Evolutionary conservation across 2,888 invertebrate species (phyloP).

Genomic region (Oligia strigilis): DNA sequence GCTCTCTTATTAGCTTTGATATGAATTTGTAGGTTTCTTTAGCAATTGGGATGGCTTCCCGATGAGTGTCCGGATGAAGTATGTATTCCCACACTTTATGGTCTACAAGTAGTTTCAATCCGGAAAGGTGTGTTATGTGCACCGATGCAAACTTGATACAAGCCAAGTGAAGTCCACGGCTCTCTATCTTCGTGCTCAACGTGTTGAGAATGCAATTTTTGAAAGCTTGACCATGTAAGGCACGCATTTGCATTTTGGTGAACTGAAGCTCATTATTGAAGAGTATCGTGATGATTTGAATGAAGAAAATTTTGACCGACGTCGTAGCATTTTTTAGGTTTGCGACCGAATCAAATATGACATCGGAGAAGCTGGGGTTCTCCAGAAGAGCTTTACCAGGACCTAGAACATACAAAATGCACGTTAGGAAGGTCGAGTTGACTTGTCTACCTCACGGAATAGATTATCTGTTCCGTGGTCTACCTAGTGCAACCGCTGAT

Average conservation of each 20-base stretch:
- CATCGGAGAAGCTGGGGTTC: conserved; percentile 72
- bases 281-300: conserved; percentile 67
- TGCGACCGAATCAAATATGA: conserved; percentile 67
- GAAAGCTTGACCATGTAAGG: conserved; percentile 50
- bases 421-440: not conserved
- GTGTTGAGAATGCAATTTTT: conserved; percentile 57
- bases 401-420: conserved; percentile 65
- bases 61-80: conserved; percentile 55
- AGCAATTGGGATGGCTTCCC: conserved; percentile 52
- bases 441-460: not conserved
- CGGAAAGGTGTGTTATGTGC: conserved; percentile 68
- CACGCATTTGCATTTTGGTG: conserved; percentile 68
- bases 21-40: conserved; percentile 67
- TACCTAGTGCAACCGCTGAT: not conserved
- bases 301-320: conserved; percentile 68
- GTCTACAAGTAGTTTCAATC: conserved; percentile 63
- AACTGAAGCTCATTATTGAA: conserved; percentile 74
- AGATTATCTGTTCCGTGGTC: not conserved
- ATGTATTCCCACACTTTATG: conserved; percentile 66
- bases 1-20: conserved; percentile 67
- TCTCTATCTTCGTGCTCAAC: conserved; percentile 42
- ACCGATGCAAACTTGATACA: conserved; percentile 63
- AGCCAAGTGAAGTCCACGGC: conserved; percentile 62
- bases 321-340: conserved; percentile 63
- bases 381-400: conserved; percentile 68